phyloP scores from a whole-genome alignment of 2,113 vertebrate genomes.

The Cynoglossus semilaevis region DNA sequence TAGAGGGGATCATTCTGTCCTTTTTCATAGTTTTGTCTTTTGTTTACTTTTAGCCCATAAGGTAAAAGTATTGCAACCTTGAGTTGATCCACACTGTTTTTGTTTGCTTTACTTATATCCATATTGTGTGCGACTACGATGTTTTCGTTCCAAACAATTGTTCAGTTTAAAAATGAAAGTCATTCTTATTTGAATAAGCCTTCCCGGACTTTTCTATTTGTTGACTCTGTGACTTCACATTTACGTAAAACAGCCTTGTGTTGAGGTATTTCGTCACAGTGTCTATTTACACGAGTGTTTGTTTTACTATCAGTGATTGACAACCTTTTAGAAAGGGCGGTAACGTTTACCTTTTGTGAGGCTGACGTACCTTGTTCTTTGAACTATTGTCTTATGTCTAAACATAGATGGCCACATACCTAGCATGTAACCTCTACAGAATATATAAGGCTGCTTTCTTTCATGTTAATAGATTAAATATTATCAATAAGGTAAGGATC shows the following conservation, averaged over 20 bases:
- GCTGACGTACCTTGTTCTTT: background rate
- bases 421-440: no score
- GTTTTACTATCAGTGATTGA: background rate
- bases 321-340: background rate
- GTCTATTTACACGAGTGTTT: slow-evolving; percentile 13
- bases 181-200: slow-evolving; percentile 18
- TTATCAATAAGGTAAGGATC: no score
- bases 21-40: background rate
- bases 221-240: slow-evolving; percentile 26
- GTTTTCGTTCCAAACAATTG: slow-evolving; percentile 7
- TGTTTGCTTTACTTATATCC: slow-evolving; percentile 14
- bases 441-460: no score
- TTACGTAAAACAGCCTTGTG: background rate
- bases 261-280: background rate
- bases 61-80: background rate
- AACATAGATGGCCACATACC: no score
- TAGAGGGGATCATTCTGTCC: background rate
- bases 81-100: background rate
- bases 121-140: background rate
- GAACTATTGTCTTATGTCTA: background rate
- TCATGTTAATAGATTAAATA: no score
- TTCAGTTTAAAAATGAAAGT: slow-evolving; percentile 12
- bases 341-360: background rate
- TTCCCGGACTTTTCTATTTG: slow-evolving; percentile 12
- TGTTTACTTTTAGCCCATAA: background rate